Evolutionary conservation across 2,113 vertebrate species (phyloP), one percentile per base, ranked within the genome.

Genomic region (Thunnus maccoyii): DNA sequence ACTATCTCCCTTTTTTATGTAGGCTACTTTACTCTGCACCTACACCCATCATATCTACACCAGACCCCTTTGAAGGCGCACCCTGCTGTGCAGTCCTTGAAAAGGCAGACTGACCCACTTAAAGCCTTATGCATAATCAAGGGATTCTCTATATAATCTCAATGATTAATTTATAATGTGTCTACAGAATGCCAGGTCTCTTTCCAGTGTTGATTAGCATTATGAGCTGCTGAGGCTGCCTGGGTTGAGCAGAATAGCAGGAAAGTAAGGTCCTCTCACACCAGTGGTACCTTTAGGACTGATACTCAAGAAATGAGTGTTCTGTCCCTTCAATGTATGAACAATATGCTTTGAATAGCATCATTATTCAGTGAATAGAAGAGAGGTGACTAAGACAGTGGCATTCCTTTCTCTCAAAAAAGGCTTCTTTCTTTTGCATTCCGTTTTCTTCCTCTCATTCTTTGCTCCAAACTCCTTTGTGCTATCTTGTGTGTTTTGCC

Each of bases 161-260:
- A 71, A 64, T 91, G 74, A 90, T 91, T 89, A 62, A 91, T 94
- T 86, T 76, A 89, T 93, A 76, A 88, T 73, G 66, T 80, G 78
- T 80, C 84, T 76, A 80, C 67, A 62, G 76, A 87, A 81, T 85
- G 74, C 81, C 63, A 55, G 36, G 46, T 67, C 25, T 54, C 63
- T 52, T 55, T 72, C 70, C 70, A 50, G 62, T 67, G 25, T 61
- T 82, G 75, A 72, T 89, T 89, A 81, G 76, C 87, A 88, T 83
- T 76, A 80, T 82, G 84, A 77, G 62, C 56, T 61, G 56, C 47
- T 51, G 44, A 74, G 27, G 8, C 27, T 60, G 54, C 6, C 41
- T 60, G n/a, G 57, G 64, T 18, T 60, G 10, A 70, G 55, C 16
- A 30, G 11, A 74, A 60, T 17, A 54, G 52, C 61, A 41, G 54